Base-by-base conservation (phyloP, 2,113 vertebrate species). In the Ictalurus furcatus region DNA sequence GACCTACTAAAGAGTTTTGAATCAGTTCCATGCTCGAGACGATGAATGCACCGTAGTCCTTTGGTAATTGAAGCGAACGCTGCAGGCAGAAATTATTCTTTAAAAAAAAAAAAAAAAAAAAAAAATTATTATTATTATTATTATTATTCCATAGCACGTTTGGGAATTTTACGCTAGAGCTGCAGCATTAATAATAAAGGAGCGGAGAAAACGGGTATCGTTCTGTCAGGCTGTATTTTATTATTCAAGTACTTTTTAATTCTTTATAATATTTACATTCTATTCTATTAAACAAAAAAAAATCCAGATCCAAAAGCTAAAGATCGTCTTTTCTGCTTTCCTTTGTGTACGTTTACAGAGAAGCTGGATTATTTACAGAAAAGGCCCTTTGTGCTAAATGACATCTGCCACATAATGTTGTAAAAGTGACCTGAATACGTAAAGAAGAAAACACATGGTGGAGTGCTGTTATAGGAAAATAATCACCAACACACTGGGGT, bases 1-100 rank as follows among this genome's bases (percentile, higher is more conserved):
- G 94, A 95, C 94, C 94, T 94, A 94, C 93, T 88, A 73, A 87
- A 84, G 54, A 44, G 67, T 78, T 84, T 80, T 73, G 84, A 90
- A 87, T 90, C 40, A 40, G 80, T 90, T 82, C 52, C 59, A 71
- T 90, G 28, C 59, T 59, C 19, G 52, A 63, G 71, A 54, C 12
- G 73, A 56, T 19, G 23, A 85, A 69, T 9, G 9, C 34, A 65
- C 34, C 14, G 21, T 14, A 65, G 6, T 78, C 23, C 12, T 76
- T 23, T 6, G 21, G 73, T 76, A n/a, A 69, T n/a, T 30, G 40
- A 48, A 78, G 11, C 65, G n/a, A 67, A 67, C 11, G 3, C 2
- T 67, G 2, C 25, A 67, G 8, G 12, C 25, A n/a, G 2, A 67
- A n/a, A n/a, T 13, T 67, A 13, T n/a, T 61, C 1, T 52, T 52